These are phyloP conservation scores for Centropus bengalensis DNA, from an alignment of 2,113 vertebrate species.

Conservation along the genomic window DNA sequence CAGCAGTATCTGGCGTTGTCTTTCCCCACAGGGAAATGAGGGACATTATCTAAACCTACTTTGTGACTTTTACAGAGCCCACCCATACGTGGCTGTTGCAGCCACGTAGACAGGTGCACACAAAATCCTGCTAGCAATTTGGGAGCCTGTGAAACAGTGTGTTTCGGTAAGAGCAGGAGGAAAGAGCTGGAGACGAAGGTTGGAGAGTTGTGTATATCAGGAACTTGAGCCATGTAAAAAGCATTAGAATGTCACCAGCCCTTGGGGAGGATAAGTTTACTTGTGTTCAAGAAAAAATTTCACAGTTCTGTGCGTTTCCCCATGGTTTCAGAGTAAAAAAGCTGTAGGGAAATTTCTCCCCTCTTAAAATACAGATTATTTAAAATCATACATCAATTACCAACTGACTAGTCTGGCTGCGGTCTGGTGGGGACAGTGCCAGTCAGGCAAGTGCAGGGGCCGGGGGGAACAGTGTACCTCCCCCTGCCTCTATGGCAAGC, in stretches of 20 bases:
- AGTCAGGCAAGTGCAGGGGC: fast-evolving
- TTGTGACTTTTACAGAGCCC: neutral
- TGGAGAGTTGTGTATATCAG: fast-evolving
- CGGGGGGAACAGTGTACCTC: fast-evolving
- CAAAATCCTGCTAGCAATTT: neutral
- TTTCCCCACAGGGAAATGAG: neutral
- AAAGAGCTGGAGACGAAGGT: neutral
- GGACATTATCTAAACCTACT: neutral
- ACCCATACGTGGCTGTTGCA: fast-evolving
- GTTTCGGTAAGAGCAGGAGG: neutral
- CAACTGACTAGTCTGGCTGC: neutral
- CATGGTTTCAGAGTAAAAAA: neutral
- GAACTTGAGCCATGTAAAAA: neutral
- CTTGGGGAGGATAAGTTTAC: neutral
- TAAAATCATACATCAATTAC: neutral
- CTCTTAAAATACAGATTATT: neutral
- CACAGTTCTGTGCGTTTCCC: neutral
- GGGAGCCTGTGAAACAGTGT: neutral
- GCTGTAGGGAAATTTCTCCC: neutral
- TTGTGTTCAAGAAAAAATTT: neutral
- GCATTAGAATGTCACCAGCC: neutral
- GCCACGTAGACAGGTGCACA: fast-evolving
- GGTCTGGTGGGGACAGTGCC: neutral
- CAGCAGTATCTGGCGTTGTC: neutral
- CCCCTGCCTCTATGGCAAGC: neutral